Percentiles rank a stretch among this genome's conserved stretches.
These are phyloP conservation scores for Heliconius sara DNA, from an alignment of 2,888 invertebrate species.

Conservation along the genomic window DNA sequence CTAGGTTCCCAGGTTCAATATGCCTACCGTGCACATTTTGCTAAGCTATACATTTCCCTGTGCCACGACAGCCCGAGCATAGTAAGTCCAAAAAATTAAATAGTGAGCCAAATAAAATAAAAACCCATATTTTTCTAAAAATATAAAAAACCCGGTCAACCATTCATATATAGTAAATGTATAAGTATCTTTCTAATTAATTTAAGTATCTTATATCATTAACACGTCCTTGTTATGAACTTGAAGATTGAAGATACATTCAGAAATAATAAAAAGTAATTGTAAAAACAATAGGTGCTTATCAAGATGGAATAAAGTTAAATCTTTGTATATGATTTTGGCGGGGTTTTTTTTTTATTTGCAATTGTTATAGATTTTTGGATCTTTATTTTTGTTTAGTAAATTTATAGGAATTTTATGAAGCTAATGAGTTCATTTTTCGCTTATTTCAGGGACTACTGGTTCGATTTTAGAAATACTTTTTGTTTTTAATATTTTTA, in stretches of 20 bases:
- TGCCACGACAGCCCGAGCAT: too few species aligned
- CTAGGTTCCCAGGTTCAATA: too few species aligned
- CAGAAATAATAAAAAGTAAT: conserved; percentile 13
- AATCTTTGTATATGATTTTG: conserved; percentile 6
- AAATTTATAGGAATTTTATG: too few species aligned
- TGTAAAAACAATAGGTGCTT: conserved; percentile 17
- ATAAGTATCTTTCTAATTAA: conserved; percentile 15
- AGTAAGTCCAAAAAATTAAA: too few species aligned
- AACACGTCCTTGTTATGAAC: conserved; percentile 35
- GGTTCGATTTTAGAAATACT: too few species aligned
- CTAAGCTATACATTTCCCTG: too few species aligned
- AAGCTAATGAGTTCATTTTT: too few species aligned
- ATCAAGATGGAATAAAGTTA: conserved; percentile 1
- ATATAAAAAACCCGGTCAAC: not conserved
- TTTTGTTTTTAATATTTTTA: too few species aligned
- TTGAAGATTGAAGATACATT: conserved; percentile 20
- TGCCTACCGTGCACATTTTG: not conserved
- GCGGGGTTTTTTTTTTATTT: not conserved
- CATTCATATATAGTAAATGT: not conserved
- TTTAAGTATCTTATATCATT: conserved; percentile 17
- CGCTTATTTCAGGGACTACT: too few species aligned
- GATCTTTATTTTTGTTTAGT: too few species aligned
- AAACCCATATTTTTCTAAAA: not conserved
- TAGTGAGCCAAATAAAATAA: not conserved
- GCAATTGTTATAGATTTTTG: not conserved